Evolutionary conservation across 2,113 vertebrate species (phyloP), one percentile per base, ranked within the genome.

Genomic region (Mesoclemmys tuberculata): DNA sequence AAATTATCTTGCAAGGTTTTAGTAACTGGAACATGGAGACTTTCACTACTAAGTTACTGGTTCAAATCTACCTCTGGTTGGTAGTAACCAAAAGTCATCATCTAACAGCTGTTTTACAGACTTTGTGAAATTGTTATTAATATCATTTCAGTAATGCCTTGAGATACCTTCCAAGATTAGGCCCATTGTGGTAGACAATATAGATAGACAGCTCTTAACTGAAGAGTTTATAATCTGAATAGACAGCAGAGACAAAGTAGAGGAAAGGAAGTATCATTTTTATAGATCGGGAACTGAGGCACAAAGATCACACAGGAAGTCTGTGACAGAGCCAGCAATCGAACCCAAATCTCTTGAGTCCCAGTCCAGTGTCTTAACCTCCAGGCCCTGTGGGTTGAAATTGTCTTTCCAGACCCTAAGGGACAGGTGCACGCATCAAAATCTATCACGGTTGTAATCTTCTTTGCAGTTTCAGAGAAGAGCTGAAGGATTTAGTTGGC

Each of bases 21-120:
- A n/a, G 56, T 97, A 3, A 80, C 90, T 84, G 80, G 58, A 94
- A 48, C 14, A 22, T n/a, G 78, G 85, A 83, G 88, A 58, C 71
- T 87, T 87, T 3, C 10, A 41, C 46, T 29, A 85, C 54, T 41
- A 51, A 38, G 24, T 44, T 82, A 87, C 51, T 88, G 85, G 90
- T 90, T 96, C 92, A 58, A 61, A 64, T 82, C 81, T 97, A 55
- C 83, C 91, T 96, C 84, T 27, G 41, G 85, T 82, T 64, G 44
- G 41, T 44, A 54, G 78, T 92, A 87, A 83, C 89, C 77, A 52
- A 4, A 80, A 56, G 24, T 89, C 82, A 75, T 95, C 86, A 88
- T 82, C 85, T 94, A 94, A 93, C 88, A 86, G 87, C 78, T 94
- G 80, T 96, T 93, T 88, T 81, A 89, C 26, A 52, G 61, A 83